Evolutionary conservation across 2,888 invertebrate species (phyloP), one percentile per base, ranked within the genome.

Genomic region (Ptycholaimellus sp.): DNA sequence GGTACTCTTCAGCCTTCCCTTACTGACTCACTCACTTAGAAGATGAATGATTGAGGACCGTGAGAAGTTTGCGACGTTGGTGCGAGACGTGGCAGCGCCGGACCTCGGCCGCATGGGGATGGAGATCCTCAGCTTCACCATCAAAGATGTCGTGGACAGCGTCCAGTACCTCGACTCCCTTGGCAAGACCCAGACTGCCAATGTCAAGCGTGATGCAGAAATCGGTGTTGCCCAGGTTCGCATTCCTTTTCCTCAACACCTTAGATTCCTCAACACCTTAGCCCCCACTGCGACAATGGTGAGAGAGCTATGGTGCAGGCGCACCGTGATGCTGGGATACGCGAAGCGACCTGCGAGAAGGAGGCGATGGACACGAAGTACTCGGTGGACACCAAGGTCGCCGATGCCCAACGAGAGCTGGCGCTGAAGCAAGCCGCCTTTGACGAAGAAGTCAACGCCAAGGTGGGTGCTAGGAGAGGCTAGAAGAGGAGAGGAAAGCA

Each of bases 81-180:
- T 93, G 27, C 72, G 90, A 53, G 90, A 93, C 66, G 87, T 83
- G 35, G 90, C 90, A 41, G 81, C 90, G 9, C 87, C 90, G 49
- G 93, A 93, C 69, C 85, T 93, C 43, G 87, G 87, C 32, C 76
- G 85, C 56, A 93, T 93, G 90, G 90, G 90, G 56, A 87, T 90
- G 65, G 87, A 87, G 68, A 87, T 93, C 58, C 72, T 93, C 43
- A 57, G 58, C 41, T 61, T 61, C 45, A 62, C 61, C 18, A 35
- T 35, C 35, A 35, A 35, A 69, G 90, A 93, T 68, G 85, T 93
- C 41, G 82, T 76, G 67, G 90, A 93, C 67, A 74, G 81, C 61
- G 90, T 90, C 39, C 56, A 62, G 39, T 62, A 62, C 43, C 46
- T 62, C 40, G 51, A 57, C 16, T 61, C 60, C 1, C 52, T 62